Conservation (phyloP, 2,113 vertebrate genomes). For the Rhagologus leucostigma region DNA sequence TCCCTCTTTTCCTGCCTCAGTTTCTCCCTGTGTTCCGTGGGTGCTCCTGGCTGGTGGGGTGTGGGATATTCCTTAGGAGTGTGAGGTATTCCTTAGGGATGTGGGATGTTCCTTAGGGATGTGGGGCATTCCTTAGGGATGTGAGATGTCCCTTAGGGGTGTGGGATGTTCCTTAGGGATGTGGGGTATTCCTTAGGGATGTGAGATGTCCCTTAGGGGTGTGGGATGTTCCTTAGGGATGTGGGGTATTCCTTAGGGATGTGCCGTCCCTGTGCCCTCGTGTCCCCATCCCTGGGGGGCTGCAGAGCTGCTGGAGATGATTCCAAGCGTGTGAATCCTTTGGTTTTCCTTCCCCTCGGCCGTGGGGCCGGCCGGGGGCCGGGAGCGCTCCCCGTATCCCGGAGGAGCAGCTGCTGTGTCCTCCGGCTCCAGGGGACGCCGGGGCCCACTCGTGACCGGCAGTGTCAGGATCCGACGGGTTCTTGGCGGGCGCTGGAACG, state of each 20-base stretch:
- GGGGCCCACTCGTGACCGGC: background rate
- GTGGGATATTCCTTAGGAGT: background rate
- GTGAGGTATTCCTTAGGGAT: too few relatives aligned
- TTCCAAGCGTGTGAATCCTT: fast-evolving
- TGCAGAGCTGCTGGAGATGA: background rate
- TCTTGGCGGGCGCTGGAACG: fast-evolving
- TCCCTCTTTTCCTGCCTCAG: background rate
- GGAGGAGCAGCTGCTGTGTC: background rate
- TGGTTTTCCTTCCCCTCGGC: fast-evolving
- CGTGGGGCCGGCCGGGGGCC: fast-evolving
- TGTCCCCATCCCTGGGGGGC: background rate
- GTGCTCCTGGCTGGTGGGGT: fast-evolving
- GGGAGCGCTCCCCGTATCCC: background rate
- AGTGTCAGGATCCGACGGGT: fast-evolving
- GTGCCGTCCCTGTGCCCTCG: fast-evolving
- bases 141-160: too few relatives aligned
- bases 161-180: background rate
- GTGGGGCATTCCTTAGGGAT: too few relatives aligned
- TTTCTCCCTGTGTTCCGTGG: fast-evolving
- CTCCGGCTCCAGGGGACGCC: fast-evolving
- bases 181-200: fast-evolving
- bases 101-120: too few relatives aligned
- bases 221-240: too few relatives aligned
- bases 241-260: background rate
- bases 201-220: background rate